These are phyloP conservation scores for Halcyon senegalensis DNA, from an alignment of 2,113 vertebrate genomes.

Conservation along the genomic window DNA sequence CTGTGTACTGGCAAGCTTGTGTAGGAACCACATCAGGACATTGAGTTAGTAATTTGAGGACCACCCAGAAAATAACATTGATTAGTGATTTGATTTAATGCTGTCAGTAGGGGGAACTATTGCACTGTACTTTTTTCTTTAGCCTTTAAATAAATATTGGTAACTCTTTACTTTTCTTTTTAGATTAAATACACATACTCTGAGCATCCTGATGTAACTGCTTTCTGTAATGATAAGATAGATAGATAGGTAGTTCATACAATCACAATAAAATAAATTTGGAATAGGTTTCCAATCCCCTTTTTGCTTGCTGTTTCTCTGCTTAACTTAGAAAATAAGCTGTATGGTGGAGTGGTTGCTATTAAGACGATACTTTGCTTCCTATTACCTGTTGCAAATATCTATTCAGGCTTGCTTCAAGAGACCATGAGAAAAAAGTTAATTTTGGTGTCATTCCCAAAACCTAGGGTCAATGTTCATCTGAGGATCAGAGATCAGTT, in stretches of 20 bases:
- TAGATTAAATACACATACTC: neutral
- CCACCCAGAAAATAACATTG: neutral
- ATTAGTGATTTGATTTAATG: neutral
- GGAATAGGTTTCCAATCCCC: neutral
- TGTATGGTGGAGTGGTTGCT: neutral
- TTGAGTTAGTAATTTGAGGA: neutral
- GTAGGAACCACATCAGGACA: neutral
- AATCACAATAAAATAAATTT: neutral
- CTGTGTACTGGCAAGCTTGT: neutral
- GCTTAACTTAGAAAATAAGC: neutral
- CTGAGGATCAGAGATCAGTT: neutral
- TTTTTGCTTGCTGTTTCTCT: neutral
- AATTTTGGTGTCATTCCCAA: neutral
- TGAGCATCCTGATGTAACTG: neutral
- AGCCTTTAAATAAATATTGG: neutral
- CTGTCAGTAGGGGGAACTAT: conserved; percentile 66
- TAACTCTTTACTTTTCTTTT: neutral
- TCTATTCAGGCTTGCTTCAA: neutral
- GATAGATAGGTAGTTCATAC: neutral
- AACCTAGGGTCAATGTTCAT: neutral
- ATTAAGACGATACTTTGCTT: neutral
- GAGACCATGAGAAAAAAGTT: neutral
- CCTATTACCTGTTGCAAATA: neutral
- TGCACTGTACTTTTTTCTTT: conserved; percentile 21
- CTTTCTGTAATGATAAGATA: neutral